Evolutionary conservation across 2,797 vertebrate genomes (phyloP).

Genomic region (Heterohyrax brucei): DNA sequence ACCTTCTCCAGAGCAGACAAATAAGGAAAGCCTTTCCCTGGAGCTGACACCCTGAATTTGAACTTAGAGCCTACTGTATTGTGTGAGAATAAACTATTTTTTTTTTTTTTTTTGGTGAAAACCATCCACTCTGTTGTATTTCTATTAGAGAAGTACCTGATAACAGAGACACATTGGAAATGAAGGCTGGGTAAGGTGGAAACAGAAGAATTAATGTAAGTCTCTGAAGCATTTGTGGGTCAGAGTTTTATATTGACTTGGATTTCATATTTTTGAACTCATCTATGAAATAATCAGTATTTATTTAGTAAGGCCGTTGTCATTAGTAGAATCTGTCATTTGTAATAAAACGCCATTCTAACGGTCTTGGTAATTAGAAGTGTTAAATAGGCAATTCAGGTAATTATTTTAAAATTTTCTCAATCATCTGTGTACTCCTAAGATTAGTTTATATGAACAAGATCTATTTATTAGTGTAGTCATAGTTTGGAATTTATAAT

Average conservation of each 20-base stretch:
- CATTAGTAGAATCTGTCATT: background rate
- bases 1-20: too few species aligned
- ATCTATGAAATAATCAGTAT: background rate
- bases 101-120: too few species aligned
- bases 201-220: background rate
- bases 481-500: background rate
- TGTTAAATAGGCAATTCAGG: background rate
- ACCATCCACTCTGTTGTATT: too few species aligned
- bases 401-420: background rate
- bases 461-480: background rate
- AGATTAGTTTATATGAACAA: background rate
- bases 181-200: background rate
- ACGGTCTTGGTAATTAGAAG: background rate
- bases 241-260: rapidly evolving
- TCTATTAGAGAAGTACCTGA: too few species aligned
- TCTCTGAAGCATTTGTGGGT: background rate
- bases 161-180: background rate
- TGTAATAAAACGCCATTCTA: background rate
- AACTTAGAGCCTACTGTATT: too few species aligned
- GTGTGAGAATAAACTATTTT: too few species aligned
- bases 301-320: background rate
- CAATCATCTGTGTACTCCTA: background rate
- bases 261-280: background rate
- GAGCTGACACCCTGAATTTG: too few species aligned
- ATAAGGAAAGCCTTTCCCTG: too few species aligned